Base-by-base conservation (phyloP, 2,797 vertebrate genomes). In the Mionectes olivaceus region DNA sequence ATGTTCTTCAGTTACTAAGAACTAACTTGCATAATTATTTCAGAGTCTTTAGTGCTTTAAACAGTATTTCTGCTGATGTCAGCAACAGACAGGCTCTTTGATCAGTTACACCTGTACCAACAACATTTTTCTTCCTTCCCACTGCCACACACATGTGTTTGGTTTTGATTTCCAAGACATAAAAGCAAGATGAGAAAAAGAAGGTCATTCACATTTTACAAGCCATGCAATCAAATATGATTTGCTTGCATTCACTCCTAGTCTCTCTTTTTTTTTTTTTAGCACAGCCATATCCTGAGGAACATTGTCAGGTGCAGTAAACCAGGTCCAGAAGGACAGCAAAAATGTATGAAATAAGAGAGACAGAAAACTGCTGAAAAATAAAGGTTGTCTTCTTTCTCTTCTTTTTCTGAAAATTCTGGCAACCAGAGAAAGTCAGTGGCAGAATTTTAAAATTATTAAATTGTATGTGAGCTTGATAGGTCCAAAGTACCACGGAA, bases 161-260 rank as follows among this genome's bases (percentile, higher is more conserved):
- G 3, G 6, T 87, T 94, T 91, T 79, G 23, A 46, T 83, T 90
- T 94, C 41, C 37, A 73, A 75, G n/a, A 9, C 35, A 49, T 53
- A 68, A 13, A 86, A 69, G 22, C 39, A 89, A 94, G 74, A 81
- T 12, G 77, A 79, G 28, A 7, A 91, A 81, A 90, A 83, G 13
- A 74, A 92, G 8, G 44, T 78, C 9, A 64, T 79, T 94, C 43
- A 46, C 18, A 37, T 93, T 96, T 89, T 80, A 53, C 17, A 81
- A 91, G 52, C 11, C 27, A 18, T 41, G 12, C 19, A 90, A 87
- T 73, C n/a, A 85, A 85, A 93, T 53, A 19, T 27, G 19, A 76
- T 83, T 93, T 93, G 21, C 71, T 89, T 95, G 41, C 19, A 78
- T 90, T 85, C 50, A 57, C 35, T 90, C n/a, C 55, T 52, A 55